These are phyloP conservation scores for Drosophila kanekoi DNA, from an alignment of 2,888 invertebrate genomes.

Conservation along the genomic window DNA sequence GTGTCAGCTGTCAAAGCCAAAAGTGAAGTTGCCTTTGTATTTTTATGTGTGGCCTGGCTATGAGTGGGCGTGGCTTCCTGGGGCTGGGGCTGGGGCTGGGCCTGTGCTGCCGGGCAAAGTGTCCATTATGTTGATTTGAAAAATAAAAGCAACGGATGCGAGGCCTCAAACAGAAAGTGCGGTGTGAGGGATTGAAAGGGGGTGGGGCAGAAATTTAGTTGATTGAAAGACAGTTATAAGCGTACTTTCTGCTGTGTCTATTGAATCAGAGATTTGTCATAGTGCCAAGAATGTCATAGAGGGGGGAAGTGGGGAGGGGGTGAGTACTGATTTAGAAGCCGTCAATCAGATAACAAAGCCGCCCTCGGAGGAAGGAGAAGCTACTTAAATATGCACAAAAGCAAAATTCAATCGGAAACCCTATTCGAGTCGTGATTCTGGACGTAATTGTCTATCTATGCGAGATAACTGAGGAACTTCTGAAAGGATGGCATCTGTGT, in stretches of 20 bases:
- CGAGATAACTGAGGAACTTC: not conserved
- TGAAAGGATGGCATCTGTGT: not conserved
- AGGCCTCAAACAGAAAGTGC: constrained; percentile 53
- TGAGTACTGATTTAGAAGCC: constrained; percentile 45
- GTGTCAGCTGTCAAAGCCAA: constrained; percentile 77
- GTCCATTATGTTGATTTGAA: constrained; percentile 81
- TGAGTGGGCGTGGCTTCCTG: constrained; percentile 12
- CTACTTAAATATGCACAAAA: constrained; percentile 34
- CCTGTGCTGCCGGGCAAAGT: constrained; percentile 73
- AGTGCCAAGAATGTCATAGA: constrained; percentile 23
- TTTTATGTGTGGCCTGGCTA: constrained; percentile 48
- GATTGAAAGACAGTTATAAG: constrained; percentile 75
- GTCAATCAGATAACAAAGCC: constrained; percentile 57
- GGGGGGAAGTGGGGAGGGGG: constrained; percentile 1
- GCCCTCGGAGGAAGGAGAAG: constrained; percentile 9
- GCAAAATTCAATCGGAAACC: not conserved
- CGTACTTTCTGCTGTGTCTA: constrained; percentile 8
- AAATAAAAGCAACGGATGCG: constrained; percentile 72
- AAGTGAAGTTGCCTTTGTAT: constrained; percentile 72
- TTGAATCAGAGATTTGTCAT: constrained; percentile 46
- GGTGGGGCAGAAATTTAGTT: constrained; percentile 55
- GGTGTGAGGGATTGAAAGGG: not conserved
- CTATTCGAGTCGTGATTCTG: not conserved
- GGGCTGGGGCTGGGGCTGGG: constrained; percentile 1
- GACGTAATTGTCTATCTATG: not conserved